phyloP scores from a whole-genome alignment of 2,888 invertebrate genomes.

The Nudaria mundana region DNA sequence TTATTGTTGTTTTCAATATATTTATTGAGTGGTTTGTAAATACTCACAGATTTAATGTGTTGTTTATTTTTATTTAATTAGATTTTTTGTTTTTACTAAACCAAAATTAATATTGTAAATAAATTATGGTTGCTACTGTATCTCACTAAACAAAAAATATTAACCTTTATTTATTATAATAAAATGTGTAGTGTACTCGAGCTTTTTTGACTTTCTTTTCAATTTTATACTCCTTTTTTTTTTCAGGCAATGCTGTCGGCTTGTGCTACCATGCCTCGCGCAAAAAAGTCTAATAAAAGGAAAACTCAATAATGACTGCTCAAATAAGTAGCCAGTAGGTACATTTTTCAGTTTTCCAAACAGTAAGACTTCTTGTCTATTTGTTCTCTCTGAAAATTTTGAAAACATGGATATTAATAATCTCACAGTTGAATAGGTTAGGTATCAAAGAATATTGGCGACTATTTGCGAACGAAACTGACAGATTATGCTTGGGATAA shows the following conservation, averaged over 20 bases:
- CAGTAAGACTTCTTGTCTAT: slow-evolving; percentile 14
- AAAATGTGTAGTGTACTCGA: slow-evolving; percentile 39
- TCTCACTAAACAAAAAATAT: slow-evolving; percentile 7
- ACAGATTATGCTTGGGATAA: too few relatives aligned
- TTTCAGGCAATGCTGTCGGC: slow-evolving; percentile 85
- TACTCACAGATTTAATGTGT: too few relatives aligned
- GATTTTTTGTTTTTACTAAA: slow-evolving; percentile 1
- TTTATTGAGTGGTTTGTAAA: slow-evolving; percentile 15
- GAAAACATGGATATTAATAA: slow-evolving; percentile 7
- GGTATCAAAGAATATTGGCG: slow-evolving; percentile 8
- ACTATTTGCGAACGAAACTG: slow-evolving; percentile 20
- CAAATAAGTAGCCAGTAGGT: slow-evolving; percentile 36
- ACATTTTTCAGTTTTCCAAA: slow-evolving; percentile 16
- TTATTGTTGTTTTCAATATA: too few relatives aligned
- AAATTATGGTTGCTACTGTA: slow-evolving; percentile 15
- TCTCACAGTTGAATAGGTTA: slow-evolving; percentile 9
- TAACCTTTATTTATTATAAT: slow-evolving; percentile 12
- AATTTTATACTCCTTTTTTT: slow-evolving; percentile 59
- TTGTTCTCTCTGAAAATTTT: slow-evolving; percentile 27
- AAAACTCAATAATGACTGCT: slow-evolving; percentile 75
- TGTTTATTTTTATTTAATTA: slow-evolving; percentile 10
- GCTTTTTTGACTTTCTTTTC: slow-evolving; percentile 64
- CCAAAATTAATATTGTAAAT: background rate
- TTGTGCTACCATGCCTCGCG: slow-evolving; percentile 87
- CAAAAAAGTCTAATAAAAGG: slow-evolving; percentile 87